Base-by-base conservation (phyloP, 2,888 invertebrate species). In the Tubulanus polymorphus region DNA sequence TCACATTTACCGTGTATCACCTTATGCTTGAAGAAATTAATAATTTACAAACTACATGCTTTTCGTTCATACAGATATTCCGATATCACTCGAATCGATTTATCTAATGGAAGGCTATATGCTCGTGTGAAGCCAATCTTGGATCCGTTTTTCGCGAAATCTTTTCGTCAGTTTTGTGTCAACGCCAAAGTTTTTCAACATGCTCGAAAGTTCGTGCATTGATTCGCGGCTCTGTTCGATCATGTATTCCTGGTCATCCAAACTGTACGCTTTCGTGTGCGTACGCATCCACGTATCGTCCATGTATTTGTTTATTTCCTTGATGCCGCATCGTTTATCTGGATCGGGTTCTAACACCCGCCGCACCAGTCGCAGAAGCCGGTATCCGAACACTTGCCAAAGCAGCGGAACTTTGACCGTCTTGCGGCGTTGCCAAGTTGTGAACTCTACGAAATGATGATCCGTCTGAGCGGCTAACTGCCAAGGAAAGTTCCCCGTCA, bases 281-380 rank as follows among this genome's bases (percentile, higher is more conserved):
- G 41, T 41, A 5, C 62, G 28, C 76, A 93, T 82, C 95, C 95
- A 96, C 69, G 90, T 84, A 74, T 95, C 94, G 62, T 92, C 91
- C 57, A 89, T 76, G 75, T 87, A 93, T 72, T 90, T 87, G 49
- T 68, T 61, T 3, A 79, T 67, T 61, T 80, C 80, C 27, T 66
- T 69, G 10, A 80, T 69, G 3, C 84, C 81, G 0, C 89, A 88
- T 59, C 94, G 82, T 72, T 88, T 87, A 50, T 90, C 90, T 48
- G 85, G 83, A 70, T 88, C 86, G 2, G 93, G 91, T 69, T 94
- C 94, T 60, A 96, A 82, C 68, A 92, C 87, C 74, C 92, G 90
- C 69, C 93, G 89, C 74, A 97, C 92, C 81, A 95, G 86, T 75
- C 91, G 86, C 78, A 94, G 89, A 0, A 92, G 89, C 72, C 89